Percentiles rank a stretch among this genome's conserved stretches.
Conservation (phyloP, 1,140 invertebrate genomes). For the Temnothorax nylanderi region DNA sequence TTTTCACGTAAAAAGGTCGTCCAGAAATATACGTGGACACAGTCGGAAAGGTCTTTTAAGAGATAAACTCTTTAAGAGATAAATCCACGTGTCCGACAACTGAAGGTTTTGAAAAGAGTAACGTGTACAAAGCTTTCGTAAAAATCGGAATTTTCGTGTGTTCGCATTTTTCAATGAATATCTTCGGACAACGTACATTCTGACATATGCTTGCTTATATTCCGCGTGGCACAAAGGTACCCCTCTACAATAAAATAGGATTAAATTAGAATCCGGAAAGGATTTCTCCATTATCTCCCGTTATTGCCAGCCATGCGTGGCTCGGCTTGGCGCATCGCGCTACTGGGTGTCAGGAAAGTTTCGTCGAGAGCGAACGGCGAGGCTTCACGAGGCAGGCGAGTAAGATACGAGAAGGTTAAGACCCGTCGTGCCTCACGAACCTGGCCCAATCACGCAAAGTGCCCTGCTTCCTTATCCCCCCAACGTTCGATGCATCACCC, state of each 20-base stretch:
- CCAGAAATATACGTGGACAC: not conserved
- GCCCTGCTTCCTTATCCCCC: constrained; percentile 71
- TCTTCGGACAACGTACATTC: constrained; percentile 7
- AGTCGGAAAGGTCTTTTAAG: not conserved
- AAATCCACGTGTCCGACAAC: not conserved
- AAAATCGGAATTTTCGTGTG: constrained; percentile 29
- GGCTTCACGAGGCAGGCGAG: not conserved
- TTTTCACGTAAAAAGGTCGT: not conserved
- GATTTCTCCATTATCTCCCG: constrained; percentile 58
- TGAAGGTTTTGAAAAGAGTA: constrained; percentile 3
- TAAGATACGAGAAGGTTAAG: constrained; percentile 60
- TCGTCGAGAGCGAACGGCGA: constrained; percentile 30
- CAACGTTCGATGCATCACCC: constrained; percentile 26
- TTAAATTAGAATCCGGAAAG: constrained; percentile 57
- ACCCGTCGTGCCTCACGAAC: constrained; percentile 70
- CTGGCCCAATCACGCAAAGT: constrained; percentile 81
- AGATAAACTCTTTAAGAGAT: not conserved
- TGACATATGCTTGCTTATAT: constrained; percentile 37
- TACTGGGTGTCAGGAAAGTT: constrained; percentile 35
- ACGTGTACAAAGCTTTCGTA: not conserved
- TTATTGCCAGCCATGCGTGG: constrained; percentile 56
- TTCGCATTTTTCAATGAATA: not conserved
- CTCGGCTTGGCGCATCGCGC: constrained; percentile 7
- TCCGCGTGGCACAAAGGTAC: constrained; percentile 37
- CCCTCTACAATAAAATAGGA: constrained; percentile 51